A percentile compares a stretch with the other conserved stretches of the same genome.
phyloP scores from a whole-genome alignment of 2,888 invertebrate genomes.

The Axea sp. region DNA sequence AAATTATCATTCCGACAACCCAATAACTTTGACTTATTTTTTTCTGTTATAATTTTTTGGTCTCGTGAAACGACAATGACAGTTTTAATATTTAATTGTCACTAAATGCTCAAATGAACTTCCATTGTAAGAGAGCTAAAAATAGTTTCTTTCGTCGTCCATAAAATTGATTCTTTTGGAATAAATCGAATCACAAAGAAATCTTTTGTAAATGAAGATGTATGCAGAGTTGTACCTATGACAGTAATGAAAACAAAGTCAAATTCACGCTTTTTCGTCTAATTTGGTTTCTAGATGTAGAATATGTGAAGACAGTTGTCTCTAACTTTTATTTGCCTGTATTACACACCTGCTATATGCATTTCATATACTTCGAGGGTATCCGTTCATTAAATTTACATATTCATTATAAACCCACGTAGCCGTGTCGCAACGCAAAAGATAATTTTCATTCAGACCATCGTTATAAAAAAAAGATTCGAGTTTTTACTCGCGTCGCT shows the following conservation, averaged over 20 bases:
- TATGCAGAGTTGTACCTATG: too few relatives aligned
- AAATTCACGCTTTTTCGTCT: background rate
- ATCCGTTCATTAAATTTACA: constrained; percentile 21
- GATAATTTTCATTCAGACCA: constrained; percentile 26
- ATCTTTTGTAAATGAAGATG: too few relatives aligned
- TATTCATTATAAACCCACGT: constrained; percentile 8
- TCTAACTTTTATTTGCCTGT: constrained; percentile 37
- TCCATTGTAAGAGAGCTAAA: too few relatives aligned
- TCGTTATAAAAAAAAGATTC: constrained; percentile 35
- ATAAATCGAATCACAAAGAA: constrained; percentile 34
- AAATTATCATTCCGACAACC: constrained; percentile 38
- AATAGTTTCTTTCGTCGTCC: constrained; percentile 15
- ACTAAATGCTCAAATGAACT: too few relatives aligned
- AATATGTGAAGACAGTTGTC: constrained; percentile 7
- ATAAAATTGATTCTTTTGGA: constrained; percentile 5
- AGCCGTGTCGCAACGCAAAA: constrained; percentile 21
- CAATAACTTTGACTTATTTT: too few relatives aligned
- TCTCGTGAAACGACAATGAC: too few relatives aligned
- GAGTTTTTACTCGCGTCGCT: constrained; percentile 43
- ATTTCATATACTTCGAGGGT: constrained; percentile 19
- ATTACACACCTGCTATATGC: constrained; percentile 37
- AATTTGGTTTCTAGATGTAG: constrained; percentile 24
- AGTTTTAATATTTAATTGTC: too few relatives aligned
- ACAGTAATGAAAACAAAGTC: constrained; percentile 3
- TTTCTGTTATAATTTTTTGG: too few relatives aligned